Evolutionary conservation across 2,113 vertebrate genomes (phyloP).

Genomic region (Rhynchomys soricoides): DNA sequence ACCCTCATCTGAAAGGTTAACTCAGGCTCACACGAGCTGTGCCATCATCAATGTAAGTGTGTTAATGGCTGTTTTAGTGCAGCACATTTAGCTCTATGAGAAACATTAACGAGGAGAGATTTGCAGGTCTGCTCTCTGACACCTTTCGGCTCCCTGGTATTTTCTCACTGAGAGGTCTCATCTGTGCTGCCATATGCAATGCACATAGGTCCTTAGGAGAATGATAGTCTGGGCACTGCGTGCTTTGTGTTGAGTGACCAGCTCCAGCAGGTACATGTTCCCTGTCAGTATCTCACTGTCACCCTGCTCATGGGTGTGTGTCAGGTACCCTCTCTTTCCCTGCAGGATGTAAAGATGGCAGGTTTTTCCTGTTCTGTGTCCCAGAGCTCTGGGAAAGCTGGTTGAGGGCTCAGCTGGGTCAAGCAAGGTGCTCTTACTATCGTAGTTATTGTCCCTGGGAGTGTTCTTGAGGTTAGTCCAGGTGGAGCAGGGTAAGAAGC

Average conservation of each 20-base stretch:
- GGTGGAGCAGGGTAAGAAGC: no score
- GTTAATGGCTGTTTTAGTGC: conserved; percentile 80
- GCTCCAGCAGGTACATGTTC: conserved; percentile 45
- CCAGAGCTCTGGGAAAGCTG: neutral
- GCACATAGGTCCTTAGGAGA: conserved; percentile 73
- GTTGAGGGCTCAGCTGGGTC: neutral
- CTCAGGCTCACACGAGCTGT: conserved; percentile 53
- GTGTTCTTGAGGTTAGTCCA: no score
- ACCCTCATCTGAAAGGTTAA: conserved; percentile 64
- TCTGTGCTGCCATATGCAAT: conserved; percentile 73
- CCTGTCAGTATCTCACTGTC: neutral
- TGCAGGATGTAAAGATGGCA: neutral
- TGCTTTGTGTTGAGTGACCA: conserved; percentile 50
- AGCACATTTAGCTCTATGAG: conserved; percentile 68
- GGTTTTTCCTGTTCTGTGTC: neutral
- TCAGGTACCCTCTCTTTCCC: neutral
- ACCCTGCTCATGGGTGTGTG: no score
- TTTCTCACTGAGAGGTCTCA: conserved; percentile 76
- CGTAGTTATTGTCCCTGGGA: fast-evolving
- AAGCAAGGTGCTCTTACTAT: neutral
- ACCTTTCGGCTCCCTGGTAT: conserved; percentile 69
- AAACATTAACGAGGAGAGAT: conserved; percentile 81
- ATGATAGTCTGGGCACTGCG: conserved; percentile 65
- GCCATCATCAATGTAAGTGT: conserved; percentile 72
- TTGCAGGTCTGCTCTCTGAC: conserved; percentile 77